Evolutionary conservation across 2,113 vertebrate genomes (phyloP).

Genomic region (Leuciscus idus): DNA sequence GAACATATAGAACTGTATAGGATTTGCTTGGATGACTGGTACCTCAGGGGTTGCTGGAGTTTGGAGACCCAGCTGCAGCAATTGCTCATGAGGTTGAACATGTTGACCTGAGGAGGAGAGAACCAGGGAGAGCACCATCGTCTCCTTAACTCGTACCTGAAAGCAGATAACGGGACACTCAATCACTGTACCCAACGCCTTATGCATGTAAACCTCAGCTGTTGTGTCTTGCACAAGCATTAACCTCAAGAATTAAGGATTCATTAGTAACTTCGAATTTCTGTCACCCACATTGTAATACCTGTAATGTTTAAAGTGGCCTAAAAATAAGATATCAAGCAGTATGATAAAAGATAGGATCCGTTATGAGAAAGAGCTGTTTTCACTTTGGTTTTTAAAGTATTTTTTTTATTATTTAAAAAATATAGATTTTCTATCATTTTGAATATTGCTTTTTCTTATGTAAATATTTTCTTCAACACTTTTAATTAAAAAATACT

Average conservation of each 20-base stretch:
- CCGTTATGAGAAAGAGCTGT: background rate
- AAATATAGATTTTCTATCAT: background rate
- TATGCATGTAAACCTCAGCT: constrained; percentile 3
- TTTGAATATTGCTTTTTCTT: background rate
- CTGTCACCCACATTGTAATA: background rate
- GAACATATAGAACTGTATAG: background rate
- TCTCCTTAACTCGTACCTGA: constrained; percentile 70
- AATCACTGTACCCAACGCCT: background rate
- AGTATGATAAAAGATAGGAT: too few species aligned
- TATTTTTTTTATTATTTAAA: background rate
- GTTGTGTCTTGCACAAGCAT: constrained; percentile 8
- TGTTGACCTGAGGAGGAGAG: constrained; percentile 68
- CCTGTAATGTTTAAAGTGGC: background rate
- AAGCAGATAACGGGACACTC: constrained; percentile 40
- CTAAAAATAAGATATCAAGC: background rate
- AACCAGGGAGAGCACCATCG: constrained; percentile 73
- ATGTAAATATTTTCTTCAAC: too few species aligned
- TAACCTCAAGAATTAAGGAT: constrained; percentile 6
- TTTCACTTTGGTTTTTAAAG: background rate
- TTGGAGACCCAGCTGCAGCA: constrained; percentile 87
- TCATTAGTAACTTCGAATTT: background rate
- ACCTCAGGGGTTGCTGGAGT: constrained; percentile 86
- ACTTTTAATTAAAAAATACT: background rate
- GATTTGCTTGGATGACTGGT: background rate
- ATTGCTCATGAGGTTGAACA: constrained; percentile 89